Percentiles rank a stretch among this genome's conserved stretches.
These are phyloP conservation scores for Trematomus bernacchii DNA, from an alignment of 2,797 vertebrate species.

Conservation along the genomic window DNA sequence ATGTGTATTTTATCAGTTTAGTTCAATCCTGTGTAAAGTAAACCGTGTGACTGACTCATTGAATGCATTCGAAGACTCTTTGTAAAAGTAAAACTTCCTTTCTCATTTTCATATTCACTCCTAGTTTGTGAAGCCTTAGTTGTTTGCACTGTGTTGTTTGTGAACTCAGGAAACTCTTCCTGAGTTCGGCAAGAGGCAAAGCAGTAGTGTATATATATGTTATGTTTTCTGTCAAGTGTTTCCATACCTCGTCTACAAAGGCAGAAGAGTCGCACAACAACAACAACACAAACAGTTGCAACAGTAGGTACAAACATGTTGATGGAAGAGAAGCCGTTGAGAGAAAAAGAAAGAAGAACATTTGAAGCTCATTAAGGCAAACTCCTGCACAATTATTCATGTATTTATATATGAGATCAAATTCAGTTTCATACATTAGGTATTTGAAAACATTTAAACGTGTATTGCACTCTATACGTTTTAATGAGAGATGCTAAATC, in stretches of 20 bases:
- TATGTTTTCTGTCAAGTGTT: slow-evolving; percentile 9
- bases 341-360: neutral
- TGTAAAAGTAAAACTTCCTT: neutral
- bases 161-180: neutral
- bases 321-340: neutral
- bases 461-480: neutral
- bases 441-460: neutral
- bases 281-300: neutral
- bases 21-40: neutral
- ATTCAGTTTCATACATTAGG: neutral
- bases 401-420: neutral
- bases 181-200: neutral
- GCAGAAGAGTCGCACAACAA: slow-evolving; percentile 2
- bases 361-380: slow-evolving; percentile 14
- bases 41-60: slow-evolving; percentile 2
- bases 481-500: neutral
- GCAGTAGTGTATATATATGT: neutral
- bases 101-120: neutral
- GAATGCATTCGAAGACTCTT: neutral
- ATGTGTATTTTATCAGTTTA: neutral
- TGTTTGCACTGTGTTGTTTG: slow-evolving; percentile 18
- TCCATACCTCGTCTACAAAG: slow-evolving; percentile 6
- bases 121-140: slow-evolving; percentile 3
- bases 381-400: neutral
- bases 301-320: slow-evolving; percentile 9